Evolutionary conservation across 2,888 invertebrate species (phyloP).

Genomic region (Strigamia transsilvanica): DNA sequence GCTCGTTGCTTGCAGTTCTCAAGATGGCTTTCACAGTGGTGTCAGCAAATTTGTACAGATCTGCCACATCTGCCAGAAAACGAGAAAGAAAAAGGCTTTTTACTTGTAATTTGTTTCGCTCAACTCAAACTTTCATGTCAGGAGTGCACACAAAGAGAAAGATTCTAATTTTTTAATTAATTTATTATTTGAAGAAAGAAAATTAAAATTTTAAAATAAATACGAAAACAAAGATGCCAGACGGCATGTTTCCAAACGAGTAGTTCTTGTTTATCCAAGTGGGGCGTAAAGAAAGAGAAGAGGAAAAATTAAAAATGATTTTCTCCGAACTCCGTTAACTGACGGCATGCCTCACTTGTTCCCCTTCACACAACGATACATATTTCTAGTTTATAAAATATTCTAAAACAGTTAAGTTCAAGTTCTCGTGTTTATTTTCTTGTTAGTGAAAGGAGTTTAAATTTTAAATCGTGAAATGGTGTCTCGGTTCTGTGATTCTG

Average conservation of each 20-base stretch:
- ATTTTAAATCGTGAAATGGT: no score
- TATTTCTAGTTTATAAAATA: no score
- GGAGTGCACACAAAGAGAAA: neutral
- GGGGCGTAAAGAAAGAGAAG: neutral
- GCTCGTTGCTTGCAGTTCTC: slow-evolving; percentile 48
- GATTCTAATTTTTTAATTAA: neutral
- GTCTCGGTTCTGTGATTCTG: no score
- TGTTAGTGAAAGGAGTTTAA: no score
- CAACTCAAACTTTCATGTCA: neutral
- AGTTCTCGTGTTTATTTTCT: no score
- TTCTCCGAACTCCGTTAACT: no score
- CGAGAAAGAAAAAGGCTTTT: neutral
- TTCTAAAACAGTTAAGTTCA: no score
- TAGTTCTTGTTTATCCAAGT: neutral
- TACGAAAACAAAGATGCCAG: neutral
- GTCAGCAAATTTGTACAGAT: slow-evolving; percentile 42
- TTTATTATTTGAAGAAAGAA: neutral
- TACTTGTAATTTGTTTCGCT: slow-evolving; percentile 22
- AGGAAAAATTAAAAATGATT: no score
- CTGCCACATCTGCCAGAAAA: slow-evolving; percentile 25
- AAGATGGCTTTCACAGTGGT: slow-evolving; percentile 29
- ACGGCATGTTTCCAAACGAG: neutral
- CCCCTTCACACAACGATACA: no score
- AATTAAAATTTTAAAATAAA: slow-evolving; percentile 10
- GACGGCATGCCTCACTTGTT: no score